Conservation (phyloP, 2,113 vertebrate genomes). For the Neolamprologus sp. region DNA sequence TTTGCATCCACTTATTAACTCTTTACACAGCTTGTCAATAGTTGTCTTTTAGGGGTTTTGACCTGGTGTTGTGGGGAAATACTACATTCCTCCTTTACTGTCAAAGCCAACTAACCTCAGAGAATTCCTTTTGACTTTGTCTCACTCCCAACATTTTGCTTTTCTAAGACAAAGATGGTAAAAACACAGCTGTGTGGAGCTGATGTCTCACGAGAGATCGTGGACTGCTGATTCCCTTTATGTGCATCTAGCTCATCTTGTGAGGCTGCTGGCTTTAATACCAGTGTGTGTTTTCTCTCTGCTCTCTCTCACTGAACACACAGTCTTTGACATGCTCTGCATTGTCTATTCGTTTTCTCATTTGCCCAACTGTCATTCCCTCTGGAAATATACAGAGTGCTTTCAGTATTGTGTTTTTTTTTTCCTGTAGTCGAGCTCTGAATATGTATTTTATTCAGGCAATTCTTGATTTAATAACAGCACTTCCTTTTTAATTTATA, state of each 20-base stretch:
- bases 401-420: neutral
- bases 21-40: neutral
- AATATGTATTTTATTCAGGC: neutral
- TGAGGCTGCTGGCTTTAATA: neutral
- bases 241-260: conserved; percentile 6
- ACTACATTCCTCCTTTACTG: neutral
- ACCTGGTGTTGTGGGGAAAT: neutral
- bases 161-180: neutral
- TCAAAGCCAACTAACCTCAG: neutral
- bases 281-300: conserved; percentile 12
- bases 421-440: neutral
- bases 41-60: neutral
- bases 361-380: conserved; percentile 8
- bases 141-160: neutral
- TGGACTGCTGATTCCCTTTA: neutral
- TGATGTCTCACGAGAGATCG: neutral
- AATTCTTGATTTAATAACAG: neutral
- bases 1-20: neutral
- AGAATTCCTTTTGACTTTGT: neutral
- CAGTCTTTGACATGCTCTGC: neutral
- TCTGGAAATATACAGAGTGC: neutral
- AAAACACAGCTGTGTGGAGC: neutral
- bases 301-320: neutral
- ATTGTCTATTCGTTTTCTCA: neutral
- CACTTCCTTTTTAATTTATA: neutral